Evolutionary conservation across 2,797 vertebrate species (phyloP).

Genomic region (Falco naumanni): DNA sequence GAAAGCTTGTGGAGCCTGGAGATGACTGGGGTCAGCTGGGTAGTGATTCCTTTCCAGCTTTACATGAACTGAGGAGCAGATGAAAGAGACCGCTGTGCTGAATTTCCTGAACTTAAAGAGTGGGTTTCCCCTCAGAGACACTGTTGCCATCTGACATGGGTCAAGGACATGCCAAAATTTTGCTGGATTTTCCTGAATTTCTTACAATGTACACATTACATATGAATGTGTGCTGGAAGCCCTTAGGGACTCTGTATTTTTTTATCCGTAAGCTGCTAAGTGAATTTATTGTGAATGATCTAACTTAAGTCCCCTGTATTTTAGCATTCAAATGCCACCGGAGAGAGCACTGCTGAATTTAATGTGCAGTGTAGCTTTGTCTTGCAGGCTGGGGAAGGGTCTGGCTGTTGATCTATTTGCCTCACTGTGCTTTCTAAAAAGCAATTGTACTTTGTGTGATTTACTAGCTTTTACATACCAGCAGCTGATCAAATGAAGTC

Average conservation of each 20-base stretch:
- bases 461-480: neutral
- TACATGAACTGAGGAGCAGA: neutral
- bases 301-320: neutral
- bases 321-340: neutral
- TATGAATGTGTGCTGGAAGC: accelerated
- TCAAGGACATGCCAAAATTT: neutral
- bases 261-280: neutral
- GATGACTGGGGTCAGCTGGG: neutral
- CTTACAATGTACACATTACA: accelerated
- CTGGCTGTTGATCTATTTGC: neutral
- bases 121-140: neutral
- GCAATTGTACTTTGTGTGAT: neutral
- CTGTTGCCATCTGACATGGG: neutral
- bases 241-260: neutral
- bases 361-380: neutral
- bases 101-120: neutral
- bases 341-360: neutral
- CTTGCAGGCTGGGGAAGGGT: neutral
- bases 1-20: neutral
- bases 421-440: neutral
- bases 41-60: neutral
- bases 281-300: neutral
- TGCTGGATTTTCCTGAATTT: neutral
- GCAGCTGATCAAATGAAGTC: neutral
- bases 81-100: neutral